Conservation (phyloP, 2,888 invertebrate species). For the Cylloceria caligata region DNA sequence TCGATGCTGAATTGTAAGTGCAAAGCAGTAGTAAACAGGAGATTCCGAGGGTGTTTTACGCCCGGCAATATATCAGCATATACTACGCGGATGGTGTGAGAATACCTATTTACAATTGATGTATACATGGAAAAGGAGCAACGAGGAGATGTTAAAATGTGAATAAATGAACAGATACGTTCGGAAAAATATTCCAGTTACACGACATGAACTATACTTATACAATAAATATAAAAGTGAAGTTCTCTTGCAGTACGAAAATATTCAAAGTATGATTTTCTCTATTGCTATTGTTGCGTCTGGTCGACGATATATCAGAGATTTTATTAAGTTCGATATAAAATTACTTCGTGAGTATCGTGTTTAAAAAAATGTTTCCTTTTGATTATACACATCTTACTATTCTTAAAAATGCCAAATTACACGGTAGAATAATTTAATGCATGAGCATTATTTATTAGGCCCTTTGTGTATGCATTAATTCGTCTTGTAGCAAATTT, state of each 20-base stretch:
- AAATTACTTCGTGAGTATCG: not conserved
- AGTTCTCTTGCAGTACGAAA: not conserved
- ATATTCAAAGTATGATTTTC: not conserved
- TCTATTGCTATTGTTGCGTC: not conserved
- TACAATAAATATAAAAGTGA: not conserved
- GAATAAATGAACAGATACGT: conserved; percentile 42
- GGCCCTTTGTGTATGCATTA: conserved; percentile 43
- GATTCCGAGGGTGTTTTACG: conserved; percentile 13
- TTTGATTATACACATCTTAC: too few relatives aligned
- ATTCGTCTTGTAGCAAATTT: conserved; percentile 51
- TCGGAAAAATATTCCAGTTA: conserved; percentile 10
- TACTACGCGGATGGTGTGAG: not conserved
- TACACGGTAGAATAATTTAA: conserved; percentile 40
- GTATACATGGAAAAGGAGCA: conserved; percentile 15
- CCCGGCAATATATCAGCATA: conserved; percentile 14
- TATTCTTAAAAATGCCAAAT: conserved; percentile 6
- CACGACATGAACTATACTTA: not conserved
- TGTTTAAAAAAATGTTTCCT: too few relatives aligned
- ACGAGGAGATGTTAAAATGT: conserved; percentile 32
- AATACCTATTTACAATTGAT: conserved; percentile 31
- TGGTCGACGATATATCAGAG: not conserved
- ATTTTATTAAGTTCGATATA: not conserved
- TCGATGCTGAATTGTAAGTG: conserved; percentile 27
- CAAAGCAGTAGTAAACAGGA: conserved; percentile 6
- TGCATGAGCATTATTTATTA: conserved; percentile 45